Evolutionary conservation across 64 coral and sea anemone genomes (phyloP).

Genomic region (Montipora foliosa): DNA sequence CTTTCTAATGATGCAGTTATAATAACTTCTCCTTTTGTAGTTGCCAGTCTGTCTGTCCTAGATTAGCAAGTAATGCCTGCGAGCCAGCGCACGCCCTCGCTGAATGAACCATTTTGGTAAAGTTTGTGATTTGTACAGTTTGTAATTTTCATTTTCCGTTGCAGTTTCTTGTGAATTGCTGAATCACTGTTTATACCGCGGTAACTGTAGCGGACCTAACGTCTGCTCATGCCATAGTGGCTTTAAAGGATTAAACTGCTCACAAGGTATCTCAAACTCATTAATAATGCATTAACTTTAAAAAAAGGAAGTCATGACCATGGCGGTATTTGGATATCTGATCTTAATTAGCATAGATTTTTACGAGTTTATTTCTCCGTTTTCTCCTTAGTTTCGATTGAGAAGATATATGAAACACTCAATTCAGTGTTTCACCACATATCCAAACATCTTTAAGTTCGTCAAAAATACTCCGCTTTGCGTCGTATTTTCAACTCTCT

Average conservation of each 20-base stretch:
- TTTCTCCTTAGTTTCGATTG: background rate
- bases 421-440: too few relatives aligned
- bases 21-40: too few relatives aligned
- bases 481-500: too few relatives aligned
- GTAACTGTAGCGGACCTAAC: slow-evolving; percentile 61
- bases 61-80: too few relatives aligned
- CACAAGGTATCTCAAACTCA: slow-evolving; percentile 46
- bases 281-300: background rate
- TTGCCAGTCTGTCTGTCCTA: too few relatives aligned
- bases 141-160: background rate
- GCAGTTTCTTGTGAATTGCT: slow-evolving; percentile 68
- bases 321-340: background rate
- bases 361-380: background rate
- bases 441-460: too few relatives aligned
- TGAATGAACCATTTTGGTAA: too few relatives aligned
- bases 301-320: background rate
- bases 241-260: slow-evolving; percentile 65
- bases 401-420: background rate
- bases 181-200: slow-evolving; percentile 58
- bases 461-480: too few relatives aligned
- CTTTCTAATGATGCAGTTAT: too few relatives aligned
- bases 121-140: background rate
- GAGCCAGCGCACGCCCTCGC: too few relatives aligned
- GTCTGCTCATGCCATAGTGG: slow-evolving; percentile 62
- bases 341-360: background rate